Evolutionary conservation across 2,888 invertebrate species (phyloP), one percentile per base, ranked within the genome.

Genomic region (Creontiades dilutus): DNA sequence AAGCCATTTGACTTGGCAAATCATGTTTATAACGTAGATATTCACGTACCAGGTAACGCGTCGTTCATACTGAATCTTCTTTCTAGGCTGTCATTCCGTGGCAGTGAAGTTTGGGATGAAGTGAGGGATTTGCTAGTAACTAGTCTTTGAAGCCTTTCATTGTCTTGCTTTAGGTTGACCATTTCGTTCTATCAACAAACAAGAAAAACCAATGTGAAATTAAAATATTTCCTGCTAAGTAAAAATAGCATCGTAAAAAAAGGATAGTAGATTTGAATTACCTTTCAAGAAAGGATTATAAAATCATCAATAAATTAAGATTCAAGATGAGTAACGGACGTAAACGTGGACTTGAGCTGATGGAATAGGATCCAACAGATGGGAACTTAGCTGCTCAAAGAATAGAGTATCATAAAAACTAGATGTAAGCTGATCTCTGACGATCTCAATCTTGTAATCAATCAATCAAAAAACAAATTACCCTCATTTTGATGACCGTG

Each of bases 401-500:
- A n/a, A n/a, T n/a, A 37, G 3, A 37, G 7, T 37, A 37, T 7
- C 37, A 37, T 37, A 37, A 37, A 37, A 37, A 37, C 37, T 37
- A 7, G 7, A 37, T 37, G 37, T 37, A 37, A 4, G 37, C 37
- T 37, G 37, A 37, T 37, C 52, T 2, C 13, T 52, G 3, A 7
- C 3, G 52, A 7, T 48, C 13, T 52, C 3, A 52, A 52, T 52
- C 16, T 52, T 52, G 11, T 3, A 52, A 52, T 52, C 3, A 52
- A 5, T 14, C 13, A 52, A 52, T 14, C 11, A 52, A 16, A 52
- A 52, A 16, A 52, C 23, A 14, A 93, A 95, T 93, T 94, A 97
- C 97, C 94, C 98, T 96, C 98, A 99, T 98, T 94, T 98, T 98
- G 93, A 97, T 98, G 93, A 99, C 98, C 86, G 98, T 98, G 93